Percentiles rank a stretch among this genome's conserved stretches.
phyloP scores from a whole-genome alignment of 2,888 invertebrate species.

The Deroplatys truncata region DNA sequence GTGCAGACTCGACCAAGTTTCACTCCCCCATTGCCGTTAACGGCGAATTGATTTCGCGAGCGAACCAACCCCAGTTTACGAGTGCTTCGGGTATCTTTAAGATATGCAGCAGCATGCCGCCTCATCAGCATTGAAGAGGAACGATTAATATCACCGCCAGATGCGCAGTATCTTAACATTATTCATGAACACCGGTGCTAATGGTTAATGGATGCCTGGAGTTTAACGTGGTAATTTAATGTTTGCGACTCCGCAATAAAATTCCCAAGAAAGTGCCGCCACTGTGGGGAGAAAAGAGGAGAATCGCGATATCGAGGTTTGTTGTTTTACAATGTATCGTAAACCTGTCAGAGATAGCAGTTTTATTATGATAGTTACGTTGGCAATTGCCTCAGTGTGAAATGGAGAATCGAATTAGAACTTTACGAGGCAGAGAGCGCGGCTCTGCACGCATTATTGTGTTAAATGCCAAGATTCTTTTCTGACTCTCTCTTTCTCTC shows the following conservation, averaged over 20 bases:
- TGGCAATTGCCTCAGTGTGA: too few relatives aligned
- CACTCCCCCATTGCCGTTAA: not conserved
- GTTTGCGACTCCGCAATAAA: not conserved
- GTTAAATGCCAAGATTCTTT: too few relatives aligned
- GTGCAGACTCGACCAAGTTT: too few relatives aligned
- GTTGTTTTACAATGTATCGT: not conserved
- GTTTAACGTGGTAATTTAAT: not conserved
- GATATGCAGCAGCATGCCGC: not conserved
- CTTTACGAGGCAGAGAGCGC: too few relatives aligned
- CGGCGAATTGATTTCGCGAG: not conserved
- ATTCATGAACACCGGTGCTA: not conserved
- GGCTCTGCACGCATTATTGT: too few relatives aligned
- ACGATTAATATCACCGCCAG: not conserved
- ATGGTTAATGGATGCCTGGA: not conserved
- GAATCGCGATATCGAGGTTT: not conserved
- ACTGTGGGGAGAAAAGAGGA: not conserved
- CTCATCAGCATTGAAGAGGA: not conserved
- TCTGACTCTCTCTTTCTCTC: too few relatives aligned
- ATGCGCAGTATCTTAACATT: not conserved
- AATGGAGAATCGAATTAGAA: too few relatives aligned
- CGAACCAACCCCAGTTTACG: not conserved
- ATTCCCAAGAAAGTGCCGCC: not conserved
- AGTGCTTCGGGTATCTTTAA: not conserved
- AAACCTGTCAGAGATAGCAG: not conserved
- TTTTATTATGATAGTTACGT: too few relatives aligned